Evolutionary conservation across 2,888 invertebrate genomes (phyloP).

Genomic region (Crematogaster levior): DNA sequence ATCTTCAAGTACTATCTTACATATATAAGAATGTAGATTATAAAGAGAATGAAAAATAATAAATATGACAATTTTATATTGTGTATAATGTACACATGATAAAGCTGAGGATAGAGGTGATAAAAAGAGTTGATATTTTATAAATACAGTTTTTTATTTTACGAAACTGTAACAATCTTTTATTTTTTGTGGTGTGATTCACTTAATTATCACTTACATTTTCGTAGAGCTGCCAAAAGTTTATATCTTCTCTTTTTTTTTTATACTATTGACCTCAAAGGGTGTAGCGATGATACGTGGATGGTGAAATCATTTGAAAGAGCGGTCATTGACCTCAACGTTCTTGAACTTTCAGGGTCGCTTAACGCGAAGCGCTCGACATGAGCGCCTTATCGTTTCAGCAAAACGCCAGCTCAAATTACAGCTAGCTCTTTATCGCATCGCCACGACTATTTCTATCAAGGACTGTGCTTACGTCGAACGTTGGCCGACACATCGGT

Average conservation of each 20-base stretch:
- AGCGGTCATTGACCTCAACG: slow-evolving; percentile 81
- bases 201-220: neutral
- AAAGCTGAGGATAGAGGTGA: neutral
- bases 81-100: neutral
- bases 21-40: neutral
- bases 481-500: slow-evolving; percentile 20
- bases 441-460: slow-evolving; percentile 54
- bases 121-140: neutral
- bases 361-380: slow-evolving; percentile 63
- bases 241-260: slow-evolving; percentile 26
- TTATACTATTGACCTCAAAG: slow-evolving; percentile 34
- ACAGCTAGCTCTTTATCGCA: slow-evolving; percentile 66
- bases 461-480: slow-evolving; percentile 53
- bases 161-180: neutral
- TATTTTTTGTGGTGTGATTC: neutral
- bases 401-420: slow-evolving; percentile 70
- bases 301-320: slow-evolving; percentile 64
- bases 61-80: neutral
- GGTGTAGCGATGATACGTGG: slow-evolving; percentile 58
- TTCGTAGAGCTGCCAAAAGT: neutral
- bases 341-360: slow-evolving; percentile 85
- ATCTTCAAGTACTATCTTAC: neutral
- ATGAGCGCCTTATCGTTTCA: slow-evolving; percentile 73
- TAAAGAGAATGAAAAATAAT: neutral
- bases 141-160: neutral